Conservation (phyloP, 2,888 invertebrate genomes). For the Spisula subtruncata region DNA sequence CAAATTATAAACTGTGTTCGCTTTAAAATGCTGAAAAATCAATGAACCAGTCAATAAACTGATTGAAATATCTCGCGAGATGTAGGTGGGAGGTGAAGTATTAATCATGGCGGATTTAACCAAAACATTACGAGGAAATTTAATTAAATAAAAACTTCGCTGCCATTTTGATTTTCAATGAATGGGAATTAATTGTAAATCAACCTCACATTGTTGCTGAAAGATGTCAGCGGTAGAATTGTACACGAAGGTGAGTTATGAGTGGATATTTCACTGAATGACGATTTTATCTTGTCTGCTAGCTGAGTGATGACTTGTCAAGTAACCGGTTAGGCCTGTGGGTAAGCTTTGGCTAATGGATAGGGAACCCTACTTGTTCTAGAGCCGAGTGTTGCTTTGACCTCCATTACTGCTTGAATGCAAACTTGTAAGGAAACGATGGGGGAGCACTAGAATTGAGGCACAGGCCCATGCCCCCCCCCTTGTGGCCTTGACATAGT, state of each 20-base stretch:
- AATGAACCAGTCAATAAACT: not conserved
- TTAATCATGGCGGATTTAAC: constrained; percentile 12
- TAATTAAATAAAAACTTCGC: not conserved
- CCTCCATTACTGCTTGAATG: no score
- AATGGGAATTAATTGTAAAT: not conserved
- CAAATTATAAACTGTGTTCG: not conserved
- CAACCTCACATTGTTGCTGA: not conserved
- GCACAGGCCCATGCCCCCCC: no score
- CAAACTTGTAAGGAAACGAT: no score
- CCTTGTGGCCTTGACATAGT: no score
- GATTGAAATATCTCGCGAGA: constrained; percentile 4
- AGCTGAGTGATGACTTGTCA: no score
- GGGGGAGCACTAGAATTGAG: no score
- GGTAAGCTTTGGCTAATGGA: no score
- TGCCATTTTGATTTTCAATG: not conserved
- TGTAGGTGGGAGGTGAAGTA: constrained; percentile 10
- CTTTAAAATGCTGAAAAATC: not conserved
- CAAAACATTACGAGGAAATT: not conserved
- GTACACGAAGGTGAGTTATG: not conserved
- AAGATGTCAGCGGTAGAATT: constrained; percentile 10
- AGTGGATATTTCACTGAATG: no score
- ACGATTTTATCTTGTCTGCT: no score
- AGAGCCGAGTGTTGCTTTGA: no score
- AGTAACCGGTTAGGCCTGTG: no score
- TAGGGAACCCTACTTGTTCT: no score